Conservation (phyloP, 1,140 invertebrate genomes). For the Acromyrmex charruanus region DNA sequence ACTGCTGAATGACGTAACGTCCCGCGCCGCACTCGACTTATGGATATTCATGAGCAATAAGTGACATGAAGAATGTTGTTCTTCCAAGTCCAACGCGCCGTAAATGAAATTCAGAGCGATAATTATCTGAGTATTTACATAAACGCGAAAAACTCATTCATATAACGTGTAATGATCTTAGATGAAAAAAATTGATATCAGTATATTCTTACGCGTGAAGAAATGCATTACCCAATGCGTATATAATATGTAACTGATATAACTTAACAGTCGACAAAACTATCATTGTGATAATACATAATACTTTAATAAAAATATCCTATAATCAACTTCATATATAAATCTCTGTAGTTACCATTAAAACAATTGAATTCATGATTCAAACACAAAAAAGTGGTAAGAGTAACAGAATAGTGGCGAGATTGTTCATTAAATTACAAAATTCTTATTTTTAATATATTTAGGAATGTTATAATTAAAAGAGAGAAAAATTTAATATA, state of each 20-base stretch:
- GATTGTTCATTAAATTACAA: background rate
- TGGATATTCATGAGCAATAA: constrained; percentile 75
- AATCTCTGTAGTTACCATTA: background rate
- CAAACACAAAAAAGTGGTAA: background rate
- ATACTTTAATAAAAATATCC: background rate
- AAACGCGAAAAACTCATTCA: constrained; percentile 38
- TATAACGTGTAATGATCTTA: constrained; percentile 18
- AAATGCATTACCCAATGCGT: background rate
- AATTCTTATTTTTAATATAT: background rate
- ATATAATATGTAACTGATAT: background rate
- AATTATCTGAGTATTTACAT: constrained; percentile 55
- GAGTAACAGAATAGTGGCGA: background rate
- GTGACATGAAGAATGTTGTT: constrained; percentile 58
- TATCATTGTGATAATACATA: background rate
- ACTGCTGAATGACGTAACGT: constrained; percentile 56
- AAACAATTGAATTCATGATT: background rate
- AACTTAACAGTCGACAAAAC: background rate
- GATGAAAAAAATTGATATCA: background rate
- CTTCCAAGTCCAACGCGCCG: constrained; percentile 12
- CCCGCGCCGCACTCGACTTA: constrained; percentile 44
- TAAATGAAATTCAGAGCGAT: constrained; percentile 63
- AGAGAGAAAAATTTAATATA: background rate
- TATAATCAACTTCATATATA: background rate
- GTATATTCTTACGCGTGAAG: background rate
- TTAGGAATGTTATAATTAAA: background rate